phyloP scores from a whole-genome alignment of 2,888 invertebrate species.

The Drosophila quinaria region DNA sequence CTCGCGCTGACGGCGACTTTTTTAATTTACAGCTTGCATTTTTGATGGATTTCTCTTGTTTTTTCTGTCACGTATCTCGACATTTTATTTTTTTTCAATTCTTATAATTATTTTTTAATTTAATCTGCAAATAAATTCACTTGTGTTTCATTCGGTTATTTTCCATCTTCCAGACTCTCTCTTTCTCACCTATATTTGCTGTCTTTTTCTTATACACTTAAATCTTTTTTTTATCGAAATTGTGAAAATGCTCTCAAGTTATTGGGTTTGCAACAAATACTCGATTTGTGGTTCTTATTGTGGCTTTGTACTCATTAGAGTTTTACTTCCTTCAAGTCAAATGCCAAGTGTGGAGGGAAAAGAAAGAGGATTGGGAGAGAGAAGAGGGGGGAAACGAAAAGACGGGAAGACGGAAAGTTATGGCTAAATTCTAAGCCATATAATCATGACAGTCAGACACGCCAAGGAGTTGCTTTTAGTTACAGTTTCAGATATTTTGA shows the following conservation, averaged over 20 bases:
- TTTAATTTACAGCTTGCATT: too few species aligned
- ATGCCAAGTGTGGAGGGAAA: too few species aligned
- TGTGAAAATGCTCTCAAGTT: conserved; percentile 4
- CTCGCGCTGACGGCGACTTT: too few species aligned
- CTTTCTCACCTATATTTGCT: not conserved
- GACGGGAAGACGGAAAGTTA: conserved; percentile 2
- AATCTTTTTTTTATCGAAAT: not conserved
- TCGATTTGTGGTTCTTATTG: conserved; percentile 16
- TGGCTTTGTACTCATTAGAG: conserved; percentile 13
- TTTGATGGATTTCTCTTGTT: not conserved
- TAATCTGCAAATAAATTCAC: not conserved
- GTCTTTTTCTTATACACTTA: not conserved
- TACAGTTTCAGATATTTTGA: conserved; percentile 30
- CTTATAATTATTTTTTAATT: not conserved
- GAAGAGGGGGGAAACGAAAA: not conserved
- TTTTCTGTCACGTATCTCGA: not conserved
- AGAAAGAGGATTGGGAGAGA: not conserved
- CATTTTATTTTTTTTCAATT: not conserved
- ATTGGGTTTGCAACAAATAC: conserved; percentile 6
- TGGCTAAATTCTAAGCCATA: conserved; percentile 41
- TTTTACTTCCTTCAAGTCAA: not conserved
- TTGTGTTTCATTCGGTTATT: not conserved
- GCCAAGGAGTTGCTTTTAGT: conserved; percentile 45
- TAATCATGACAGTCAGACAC: conserved; percentile 64
- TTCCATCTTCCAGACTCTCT: not conserved